A percentile compares a stretch with the other conserved stretches of the same genome.
phyloP scores from a whole-genome alignment of 1,140 invertebrate species.

The Cydia splendana region DNA sequence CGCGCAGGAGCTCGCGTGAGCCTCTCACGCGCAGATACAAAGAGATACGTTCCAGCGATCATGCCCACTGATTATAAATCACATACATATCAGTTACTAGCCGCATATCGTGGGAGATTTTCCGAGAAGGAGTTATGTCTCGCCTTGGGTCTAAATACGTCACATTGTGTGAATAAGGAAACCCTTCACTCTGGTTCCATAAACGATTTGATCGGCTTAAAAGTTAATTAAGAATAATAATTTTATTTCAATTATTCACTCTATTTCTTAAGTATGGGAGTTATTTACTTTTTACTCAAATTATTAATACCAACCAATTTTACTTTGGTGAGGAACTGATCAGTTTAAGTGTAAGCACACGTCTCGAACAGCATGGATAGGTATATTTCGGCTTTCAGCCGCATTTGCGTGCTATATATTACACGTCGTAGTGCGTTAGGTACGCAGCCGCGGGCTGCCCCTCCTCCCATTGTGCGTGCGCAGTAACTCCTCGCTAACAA shows the following conservation, averaged over 20 bases:
- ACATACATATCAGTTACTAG: conserved; percentile 63
- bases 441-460: conserved; percentile 56
- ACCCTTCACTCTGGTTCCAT: background rate
- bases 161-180: conserved; percentile 38
- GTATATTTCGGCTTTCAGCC: background rate
- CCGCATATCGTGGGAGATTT: conserved; percentile 44
- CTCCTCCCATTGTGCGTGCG: conserved; percentile 72
- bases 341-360: background rate
- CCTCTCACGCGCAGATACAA: conserved; percentile 49
- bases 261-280: no score
- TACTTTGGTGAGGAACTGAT: background rate
- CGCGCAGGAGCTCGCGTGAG: conserved; percentile 49
- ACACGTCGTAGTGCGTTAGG: conserved; percentile 47
- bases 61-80: conserved; percentile 68
- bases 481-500: conserved; percentile 74
- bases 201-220: background rate
- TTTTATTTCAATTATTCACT: background rate
- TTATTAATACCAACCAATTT: no score
- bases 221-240: background rate
- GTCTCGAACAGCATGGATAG: background rate
- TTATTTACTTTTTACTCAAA: no score
- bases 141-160: conserved; percentile 34
- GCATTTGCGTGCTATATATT: conserved; percentile 27
- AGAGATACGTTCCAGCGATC: conserved; percentile 63
- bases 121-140: conserved; percentile 19